Conservation (phyloP, 2,888 invertebrate species). For the Polymixis lichenea region DNA sequence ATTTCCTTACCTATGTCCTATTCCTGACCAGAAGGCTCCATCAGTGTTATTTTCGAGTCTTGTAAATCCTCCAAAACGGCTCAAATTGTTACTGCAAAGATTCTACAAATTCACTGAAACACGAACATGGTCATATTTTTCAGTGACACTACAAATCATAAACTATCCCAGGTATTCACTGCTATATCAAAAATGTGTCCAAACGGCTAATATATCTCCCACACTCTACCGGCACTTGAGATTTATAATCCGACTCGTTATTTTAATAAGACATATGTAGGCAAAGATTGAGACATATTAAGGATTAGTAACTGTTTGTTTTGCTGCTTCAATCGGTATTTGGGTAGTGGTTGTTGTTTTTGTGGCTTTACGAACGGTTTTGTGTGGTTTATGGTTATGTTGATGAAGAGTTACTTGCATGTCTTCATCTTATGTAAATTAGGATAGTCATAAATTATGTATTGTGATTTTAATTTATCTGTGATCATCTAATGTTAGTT, state of each 20-base stretch:
- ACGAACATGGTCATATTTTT: constrained; percentile 55
- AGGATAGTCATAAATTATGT: background rate
- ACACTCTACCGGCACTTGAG: constrained; percentile 78
- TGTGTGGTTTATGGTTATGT: constrained; percentile 21
- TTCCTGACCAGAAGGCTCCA: too few relatives aligned
- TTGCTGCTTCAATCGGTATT: constrained; percentile 51
- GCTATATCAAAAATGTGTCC: constrained; percentile 67
- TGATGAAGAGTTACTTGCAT: constrained; percentile 28
- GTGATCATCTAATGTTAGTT: background rate
- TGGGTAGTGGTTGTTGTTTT: constrained; percentile 52
- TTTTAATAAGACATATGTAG: constrained; percentile 73
- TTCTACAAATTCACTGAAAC: constrained; percentile 37
- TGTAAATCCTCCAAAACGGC: constrained; percentile 22
- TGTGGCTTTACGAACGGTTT: constrained; percentile 37
- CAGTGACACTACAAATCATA: constrained; percentile 59
- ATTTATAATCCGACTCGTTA: constrained; percentile 78
- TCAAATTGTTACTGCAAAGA: constrained; percentile 19
- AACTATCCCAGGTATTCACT: constrained; percentile 60
- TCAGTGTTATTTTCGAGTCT: background rate
- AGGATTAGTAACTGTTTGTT: constrained; percentile 47
- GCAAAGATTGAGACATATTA: constrained; percentile 71
- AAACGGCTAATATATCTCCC: constrained; percentile 59
- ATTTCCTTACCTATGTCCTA: background rate
- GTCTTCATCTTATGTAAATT: background rate
- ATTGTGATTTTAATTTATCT: background rate